These are phyloP conservation scores for Apis dorsata DNA, from an alignment of 1,140 invertebrate genomes.

Conservation along the genomic window DNA sequence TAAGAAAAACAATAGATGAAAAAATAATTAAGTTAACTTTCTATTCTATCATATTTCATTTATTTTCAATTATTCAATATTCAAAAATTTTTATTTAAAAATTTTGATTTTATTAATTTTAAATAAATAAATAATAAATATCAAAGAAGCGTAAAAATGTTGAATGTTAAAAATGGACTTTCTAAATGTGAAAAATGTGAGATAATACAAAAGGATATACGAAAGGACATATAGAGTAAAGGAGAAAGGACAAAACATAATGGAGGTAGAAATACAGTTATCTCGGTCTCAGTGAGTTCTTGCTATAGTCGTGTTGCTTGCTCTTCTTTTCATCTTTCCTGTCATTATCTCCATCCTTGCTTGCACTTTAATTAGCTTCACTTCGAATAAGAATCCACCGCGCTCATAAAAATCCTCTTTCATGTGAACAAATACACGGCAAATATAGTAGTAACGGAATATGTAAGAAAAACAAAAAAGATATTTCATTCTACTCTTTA, in stretches of 20 bases:
- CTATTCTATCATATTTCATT: no score
- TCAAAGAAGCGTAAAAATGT: background rate
- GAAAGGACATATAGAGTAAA: conserved; percentile 27
- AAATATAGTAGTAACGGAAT: background rate
- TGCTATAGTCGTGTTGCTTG: conserved; percentile 21
- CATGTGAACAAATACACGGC: conserved; percentile 2
- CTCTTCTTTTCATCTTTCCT: conserved; percentile 48
- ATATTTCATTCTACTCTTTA: background rate
- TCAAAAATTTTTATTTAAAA: no score
- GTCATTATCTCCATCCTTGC: conserved; percentile 38
- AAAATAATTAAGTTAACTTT: no score
- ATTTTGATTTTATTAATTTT: no score
- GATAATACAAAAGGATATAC: background rate
- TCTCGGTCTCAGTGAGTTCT: conserved; percentile 26
- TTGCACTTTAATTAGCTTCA: conserved; percentile 27
- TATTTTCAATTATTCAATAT: no score
- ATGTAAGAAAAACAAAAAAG: background rate
- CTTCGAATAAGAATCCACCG: background rate
- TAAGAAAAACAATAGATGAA: no score
- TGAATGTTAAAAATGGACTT: background rate
- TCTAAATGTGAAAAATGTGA: background rate
- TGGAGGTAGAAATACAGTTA: conserved; percentile 42
- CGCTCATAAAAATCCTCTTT: background rate
- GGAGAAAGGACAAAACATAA: conserved; percentile 35
- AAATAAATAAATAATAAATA: background rate